Conservation (phyloP, 2,888 invertebrate genomes). For the Drosophila meridionalis region DNA sequence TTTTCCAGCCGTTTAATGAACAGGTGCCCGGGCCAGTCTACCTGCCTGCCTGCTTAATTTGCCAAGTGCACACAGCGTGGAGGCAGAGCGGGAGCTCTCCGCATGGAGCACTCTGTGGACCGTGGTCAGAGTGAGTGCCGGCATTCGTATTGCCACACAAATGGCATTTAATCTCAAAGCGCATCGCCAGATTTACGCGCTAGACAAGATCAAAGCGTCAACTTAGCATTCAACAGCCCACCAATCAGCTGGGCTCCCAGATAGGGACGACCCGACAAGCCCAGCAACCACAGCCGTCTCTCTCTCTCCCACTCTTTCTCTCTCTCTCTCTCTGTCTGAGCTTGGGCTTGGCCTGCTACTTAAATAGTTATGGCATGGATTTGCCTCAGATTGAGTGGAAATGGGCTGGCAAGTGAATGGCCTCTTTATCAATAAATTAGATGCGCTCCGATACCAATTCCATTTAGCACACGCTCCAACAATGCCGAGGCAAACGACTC, state of each 20-base stretch:
- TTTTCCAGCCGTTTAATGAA: constrained; percentile 74
- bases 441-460: constrained; percentile 41
- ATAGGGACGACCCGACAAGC: constrained; percentile 20
- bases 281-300: constrained; percentile 9
- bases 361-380: constrained; percentile 45
- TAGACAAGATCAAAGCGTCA: constrained; percentile 77
- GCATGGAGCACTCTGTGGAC: constrained; percentile 1
- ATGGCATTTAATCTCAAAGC: constrained; percentile 77
- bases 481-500: neutral
- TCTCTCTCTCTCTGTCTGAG: neutral
- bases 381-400: constrained; percentile 37
- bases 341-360: constrained; percentile 37
- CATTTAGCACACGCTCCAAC: constrained; percentile 19
- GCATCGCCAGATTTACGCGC: constrained; percentile 76
- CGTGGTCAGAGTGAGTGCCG: constrained; percentile 51
- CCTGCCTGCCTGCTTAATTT: constrained; percentile 52
- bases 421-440: constrained; percentile 54
- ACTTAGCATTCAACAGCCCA: constrained; percentile 76
- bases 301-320: constrained; percentile 1
- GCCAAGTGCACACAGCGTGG: constrained; percentile 50
- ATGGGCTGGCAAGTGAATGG: constrained; percentile 27
- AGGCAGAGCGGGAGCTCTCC: neutral
- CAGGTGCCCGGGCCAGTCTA: constrained; percentile 58
- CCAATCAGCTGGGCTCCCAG: constrained; percentile 63
- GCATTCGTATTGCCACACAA: constrained; percentile 59